Evolutionary conservation across 2,797 vertebrate genomes (phyloP).

Genomic region (Chaetophractus vellerosus): DNA sequence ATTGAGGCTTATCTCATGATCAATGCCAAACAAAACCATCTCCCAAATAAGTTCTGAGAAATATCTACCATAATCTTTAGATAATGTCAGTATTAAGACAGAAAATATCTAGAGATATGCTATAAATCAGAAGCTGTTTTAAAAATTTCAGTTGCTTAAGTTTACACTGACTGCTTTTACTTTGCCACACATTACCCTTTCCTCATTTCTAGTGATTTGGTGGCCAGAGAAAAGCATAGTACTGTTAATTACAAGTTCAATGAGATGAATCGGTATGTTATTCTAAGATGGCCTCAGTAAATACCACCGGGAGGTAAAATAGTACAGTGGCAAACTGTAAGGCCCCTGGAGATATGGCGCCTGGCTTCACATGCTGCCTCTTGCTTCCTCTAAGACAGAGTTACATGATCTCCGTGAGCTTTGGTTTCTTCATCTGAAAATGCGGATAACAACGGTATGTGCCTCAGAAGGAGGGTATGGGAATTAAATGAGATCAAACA

Average conservation of each 20-base stretch:
- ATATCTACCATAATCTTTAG: background rate
- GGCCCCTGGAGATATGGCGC: background rate
- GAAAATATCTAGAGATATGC: background rate
- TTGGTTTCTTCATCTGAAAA: background rate
- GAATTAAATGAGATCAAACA: background rate
- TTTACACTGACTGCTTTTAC: background rate
- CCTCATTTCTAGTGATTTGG: background rate
- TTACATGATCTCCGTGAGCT: background rate
- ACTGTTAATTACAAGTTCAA: background rate
- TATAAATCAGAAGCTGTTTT: background rate
- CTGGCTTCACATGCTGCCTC: background rate
- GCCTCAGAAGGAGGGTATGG: background rate
- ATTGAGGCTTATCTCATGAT: conserved; percentile 3
- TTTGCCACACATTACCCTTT: background rate
- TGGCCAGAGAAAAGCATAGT: background rate
- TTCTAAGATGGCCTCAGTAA: background rate
- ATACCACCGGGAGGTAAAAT: background rate
- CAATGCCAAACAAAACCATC: conserved; percentile 32
- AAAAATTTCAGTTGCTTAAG: background rate
- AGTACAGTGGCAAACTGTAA: background rate
- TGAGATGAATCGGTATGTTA: background rate
- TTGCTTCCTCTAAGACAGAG: background rate
- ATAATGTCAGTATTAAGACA: background rate
- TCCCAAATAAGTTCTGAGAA: background rate
- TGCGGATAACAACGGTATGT: background rate